Percentiles rank a stretch among this genome's conserved stretches.
phyloP scores from a whole-genome alignment of 2,888 invertebrate genomes.

The Encarsia formosa region DNA sequence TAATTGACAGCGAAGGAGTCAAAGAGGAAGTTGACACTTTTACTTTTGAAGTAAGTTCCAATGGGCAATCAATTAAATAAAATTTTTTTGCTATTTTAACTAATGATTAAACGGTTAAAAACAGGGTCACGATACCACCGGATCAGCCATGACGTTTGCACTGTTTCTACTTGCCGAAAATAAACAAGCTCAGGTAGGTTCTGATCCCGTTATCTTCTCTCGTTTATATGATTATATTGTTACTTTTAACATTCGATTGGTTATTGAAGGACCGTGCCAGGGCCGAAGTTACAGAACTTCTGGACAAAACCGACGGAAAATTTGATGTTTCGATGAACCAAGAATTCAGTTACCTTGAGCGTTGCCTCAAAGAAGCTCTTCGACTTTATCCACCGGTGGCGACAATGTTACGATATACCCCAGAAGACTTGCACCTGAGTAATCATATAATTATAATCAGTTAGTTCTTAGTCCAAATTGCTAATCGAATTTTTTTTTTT shows the following conservation, averaged over 20 bases:
- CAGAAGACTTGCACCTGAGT: conserved; percentile 8
- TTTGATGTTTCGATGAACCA: conserved; percentile 57
- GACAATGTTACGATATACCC: background rate
- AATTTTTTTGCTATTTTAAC: background rate
- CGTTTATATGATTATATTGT: background rate
- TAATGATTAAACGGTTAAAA: no score
- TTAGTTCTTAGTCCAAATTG: background rate
- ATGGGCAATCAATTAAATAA: background rate
- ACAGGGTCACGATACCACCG: conserved; percentile 49
- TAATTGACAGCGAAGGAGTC: conserved; percentile 39
- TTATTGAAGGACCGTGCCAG: conserved; percentile 30
- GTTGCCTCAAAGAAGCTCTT: conserved; percentile 66
- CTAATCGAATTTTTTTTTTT: background rate
- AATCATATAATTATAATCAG: background rate
- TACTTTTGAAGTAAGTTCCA: conserved; percentile 32
- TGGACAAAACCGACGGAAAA: conserved; percentile 54
- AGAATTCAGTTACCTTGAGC: conserved; percentile 65
- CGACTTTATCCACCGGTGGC: conserved; percentile 63
- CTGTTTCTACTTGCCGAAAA: conserved; percentile 55
- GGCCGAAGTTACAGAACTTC: conserved; percentile 45
- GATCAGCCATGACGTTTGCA: conserved; percentile 54
- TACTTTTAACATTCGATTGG: background rate
- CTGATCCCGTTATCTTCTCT: no score
- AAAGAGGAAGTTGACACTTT: conserved; percentile 47
- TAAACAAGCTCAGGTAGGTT: conserved; percentile 41